Percentiles rank a stretch among this genome's conserved stretches.
phyloP scores from a whole-genome alignment of 92 coral and sea anemone species.

The Micromussa lordhowensis region DNA sequence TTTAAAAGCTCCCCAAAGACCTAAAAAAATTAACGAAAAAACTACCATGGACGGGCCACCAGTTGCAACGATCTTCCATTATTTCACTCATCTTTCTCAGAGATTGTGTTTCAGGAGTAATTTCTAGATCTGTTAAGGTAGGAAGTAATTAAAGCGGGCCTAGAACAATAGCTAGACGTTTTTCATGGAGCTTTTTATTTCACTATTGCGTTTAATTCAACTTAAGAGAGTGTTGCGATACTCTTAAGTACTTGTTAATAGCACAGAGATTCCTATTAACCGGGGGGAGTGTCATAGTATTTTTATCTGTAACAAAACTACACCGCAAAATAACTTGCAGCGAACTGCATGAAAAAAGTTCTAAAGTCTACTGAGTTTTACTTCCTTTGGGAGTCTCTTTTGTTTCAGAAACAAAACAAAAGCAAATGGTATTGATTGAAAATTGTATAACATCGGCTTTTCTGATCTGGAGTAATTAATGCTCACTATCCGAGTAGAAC shows the following conservation, averaged over 20 bases:
- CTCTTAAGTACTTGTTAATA: no score
- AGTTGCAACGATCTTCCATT: not conserved
- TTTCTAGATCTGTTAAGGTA: not conserved
- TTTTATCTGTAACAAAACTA: no score
- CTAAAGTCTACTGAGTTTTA: not conserved
- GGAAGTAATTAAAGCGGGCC: no score
- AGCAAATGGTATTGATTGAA: constrained; percentile 1
- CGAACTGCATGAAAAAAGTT: not conserved
- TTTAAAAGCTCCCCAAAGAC: not conserved
- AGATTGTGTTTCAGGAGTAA: not conserved
- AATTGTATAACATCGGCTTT: constrained; percentile 7
- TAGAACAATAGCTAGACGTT: no score
- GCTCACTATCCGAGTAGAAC: not conserved
- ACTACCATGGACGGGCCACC: not conserved
- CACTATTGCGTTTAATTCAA: no score
- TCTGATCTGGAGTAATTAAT: constrained; percentile 9
- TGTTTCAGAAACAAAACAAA: constrained; percentile 2
- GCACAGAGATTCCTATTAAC: no score
- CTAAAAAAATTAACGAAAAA: not conserved
- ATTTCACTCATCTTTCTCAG: not conserved
- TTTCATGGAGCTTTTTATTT: no score
- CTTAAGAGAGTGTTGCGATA: no score
- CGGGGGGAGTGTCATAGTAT: no score
- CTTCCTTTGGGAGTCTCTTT: constrained; percentile 2
- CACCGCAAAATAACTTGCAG: no score